Evolutionary conservation across 1,140 invertebrate genomes (phyloP).

Genomic region (Elysia chlorotica): DNA sequence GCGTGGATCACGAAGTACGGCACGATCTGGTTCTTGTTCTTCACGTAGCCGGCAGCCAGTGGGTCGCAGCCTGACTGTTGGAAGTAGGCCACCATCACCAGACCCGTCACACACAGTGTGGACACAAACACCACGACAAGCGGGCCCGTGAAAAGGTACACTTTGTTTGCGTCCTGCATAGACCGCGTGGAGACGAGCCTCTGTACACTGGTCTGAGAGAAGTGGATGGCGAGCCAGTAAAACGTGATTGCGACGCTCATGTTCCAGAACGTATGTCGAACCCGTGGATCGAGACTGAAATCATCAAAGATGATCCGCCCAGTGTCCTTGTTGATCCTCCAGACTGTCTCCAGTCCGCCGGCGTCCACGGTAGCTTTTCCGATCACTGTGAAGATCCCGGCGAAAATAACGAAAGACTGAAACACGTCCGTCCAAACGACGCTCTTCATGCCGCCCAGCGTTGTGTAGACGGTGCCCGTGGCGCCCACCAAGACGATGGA

Average conservation of each 20-base stretch:
- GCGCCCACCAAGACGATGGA: conserved; percentile 31
- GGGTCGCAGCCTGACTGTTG: conserved; percentile 24
- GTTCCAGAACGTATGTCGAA: conserved; percentile 34
- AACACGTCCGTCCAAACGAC: conserved; percentile 87
- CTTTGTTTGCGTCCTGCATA: conserved; percentile 18
- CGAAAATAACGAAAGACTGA: conserved; percentile 83
- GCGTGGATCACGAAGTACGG: conserved; percentile 80
- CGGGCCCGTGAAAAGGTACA: background rate
- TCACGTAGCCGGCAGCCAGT: conserved; percentile 9
- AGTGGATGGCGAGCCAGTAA: conserved; percentile 30
- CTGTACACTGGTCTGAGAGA: conserved; percentile 32
- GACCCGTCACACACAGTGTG: conserved; percentile 7
- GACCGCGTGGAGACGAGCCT: conserved; percentile 27
- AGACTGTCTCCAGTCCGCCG: conserved; percentile 6
- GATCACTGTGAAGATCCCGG: conserved; percentile 77
- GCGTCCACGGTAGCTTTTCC: conserved; percentile 67
- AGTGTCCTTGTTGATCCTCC: background rate
- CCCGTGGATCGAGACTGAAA: conserved; percentile 26
- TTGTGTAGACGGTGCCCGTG: conserved; percentile 33
- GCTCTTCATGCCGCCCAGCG: conserved; percentile 88
- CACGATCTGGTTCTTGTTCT: conserved; percentile 64
- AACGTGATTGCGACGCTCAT: conserved; percentile 17
- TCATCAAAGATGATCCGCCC: conserved; percentile 11
- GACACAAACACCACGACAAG: background rate
- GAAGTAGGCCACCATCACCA: conserved; percentile 25